Evolutionary conservation across 1,140 invertebrate species (phyloP), one percentile per base, ranked within the genome.

Genomic region (Cotesia vestalis): DNA sequence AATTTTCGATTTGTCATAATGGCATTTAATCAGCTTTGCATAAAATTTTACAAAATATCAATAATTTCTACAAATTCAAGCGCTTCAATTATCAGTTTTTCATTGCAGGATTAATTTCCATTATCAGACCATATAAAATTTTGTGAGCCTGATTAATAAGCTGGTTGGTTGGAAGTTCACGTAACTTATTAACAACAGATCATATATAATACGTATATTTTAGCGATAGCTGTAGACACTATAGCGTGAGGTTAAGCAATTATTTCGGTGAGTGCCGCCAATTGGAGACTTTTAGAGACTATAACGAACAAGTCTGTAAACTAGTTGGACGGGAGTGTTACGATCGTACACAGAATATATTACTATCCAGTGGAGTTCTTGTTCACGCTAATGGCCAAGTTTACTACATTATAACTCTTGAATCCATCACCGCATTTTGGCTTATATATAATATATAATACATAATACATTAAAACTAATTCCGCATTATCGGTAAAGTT

Each of bases 371-470:
- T 57, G 5, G 53, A 57, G 53, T 46, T 46, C 40, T 38, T 52
- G 38, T 51, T 67, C 35, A 67, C 66, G 66, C 66, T 67, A 67
- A 67, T 67, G 66, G 66, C 51, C 38, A 67, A 67, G 66, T 67
- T 67, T 53, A 67, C 12, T 52, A 34, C 66, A 67, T 67, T 67
- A 67, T 52, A 67, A 67, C 66, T 67, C 46, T 53, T 8, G 4
- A 67, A 67, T 55, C 66, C 46, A 67, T 67, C 52, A 67, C 35
- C 34, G 12, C 36, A 36, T 62, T 38, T 38, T 38, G 36, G 12
- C 5, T 11, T 46, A 27, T 46, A 46, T 46, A 46, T 46, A 46
- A 6, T 27, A 27, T 27, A 60, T 14, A 27, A 0, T 46, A 11
- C 11, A 57, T 57, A 20, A n/a, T 20, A 14, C 53, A 57, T 17